Percentiles rank a stretch among this genome's conserved stretches.
These are phyloP conservation scores for Strigops habroptila DNA, from an alignment of 2,113 vertebrate species.

Conservation along the genomic window DNA sequence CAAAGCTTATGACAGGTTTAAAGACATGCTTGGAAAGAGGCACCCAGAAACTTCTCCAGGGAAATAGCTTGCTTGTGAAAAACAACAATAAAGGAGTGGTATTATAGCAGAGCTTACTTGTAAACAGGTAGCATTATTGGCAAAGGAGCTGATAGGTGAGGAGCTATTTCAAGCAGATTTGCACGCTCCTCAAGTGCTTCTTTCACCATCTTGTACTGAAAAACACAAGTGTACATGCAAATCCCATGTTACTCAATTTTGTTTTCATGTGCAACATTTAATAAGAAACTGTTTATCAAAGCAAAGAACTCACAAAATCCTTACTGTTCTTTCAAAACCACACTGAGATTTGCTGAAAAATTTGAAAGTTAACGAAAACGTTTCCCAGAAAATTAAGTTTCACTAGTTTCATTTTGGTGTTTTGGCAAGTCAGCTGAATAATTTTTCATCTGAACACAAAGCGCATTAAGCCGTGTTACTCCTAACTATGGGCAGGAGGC, in stretches of 20 bases:
- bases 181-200: conserved; percentile 92
- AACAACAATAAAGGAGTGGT: background rate
- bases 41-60: background rate
- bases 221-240: background rate
- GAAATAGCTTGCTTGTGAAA: background rate
- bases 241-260: too few relatives aligned
- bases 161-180: conserved; percentile 90
- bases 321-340: background rate
- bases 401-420: background rate
- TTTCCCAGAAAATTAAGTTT: background rate
- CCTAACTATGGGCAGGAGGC: background rate
- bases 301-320: rapidly evolving
- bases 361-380: background rate
- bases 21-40: background rate
- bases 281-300: background rate
- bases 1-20: background rate
- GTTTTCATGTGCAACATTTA: background rate
- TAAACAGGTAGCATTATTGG: conserved; percentile 98
- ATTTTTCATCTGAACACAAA: rapidly evolving
- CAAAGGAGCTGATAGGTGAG: conserved; percentile 88
- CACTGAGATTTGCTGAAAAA: rapidly evolving
- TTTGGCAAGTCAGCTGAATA: rapidly evolving
- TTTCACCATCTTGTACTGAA: conserved; percentile 94
- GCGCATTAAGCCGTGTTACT: rapidly evolving
- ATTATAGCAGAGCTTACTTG: conserved; percentile 78